A percentile compares a stretch with the other conserved stretches of the same genome.
phyloP scores from a whole-genome alignment of 2,888 invertebrate genomes.

The Eupithecia inturbata region DNA sequence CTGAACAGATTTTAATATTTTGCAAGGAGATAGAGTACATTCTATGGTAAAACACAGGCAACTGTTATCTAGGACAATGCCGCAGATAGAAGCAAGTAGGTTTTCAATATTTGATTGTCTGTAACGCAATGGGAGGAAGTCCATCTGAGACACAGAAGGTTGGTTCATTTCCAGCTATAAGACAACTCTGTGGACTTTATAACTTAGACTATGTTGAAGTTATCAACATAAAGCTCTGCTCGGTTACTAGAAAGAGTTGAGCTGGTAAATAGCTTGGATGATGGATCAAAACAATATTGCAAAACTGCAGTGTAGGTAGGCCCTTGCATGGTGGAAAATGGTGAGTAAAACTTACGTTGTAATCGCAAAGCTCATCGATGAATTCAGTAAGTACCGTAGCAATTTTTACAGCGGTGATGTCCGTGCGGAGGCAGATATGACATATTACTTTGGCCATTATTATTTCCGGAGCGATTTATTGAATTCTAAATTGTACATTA shows the following conservation, averaged over 20 bases:
- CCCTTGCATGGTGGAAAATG: not conserved
- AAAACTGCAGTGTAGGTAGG: not conserved
- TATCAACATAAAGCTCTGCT: not conserved
- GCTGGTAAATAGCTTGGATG: not conserved
- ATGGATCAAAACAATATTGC: not conserved
- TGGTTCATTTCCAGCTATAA: not conserved
- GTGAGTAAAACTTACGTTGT: not conserved
- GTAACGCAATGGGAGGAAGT: too few species aligned
- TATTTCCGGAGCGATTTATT: not conserved
- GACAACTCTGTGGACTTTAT: not conserved
- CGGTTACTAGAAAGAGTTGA: not conserved
- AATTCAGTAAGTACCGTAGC: not conserved
- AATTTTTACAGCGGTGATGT: not conserved
- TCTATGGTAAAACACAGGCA: too few species aligned
- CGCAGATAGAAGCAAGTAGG: too few species aligned
- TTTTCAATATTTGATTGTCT: too few species aligned
- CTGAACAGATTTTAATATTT: too few species aligned
- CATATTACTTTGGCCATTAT: not conserved
- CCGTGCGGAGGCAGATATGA: slow-evolving; percentile 4
- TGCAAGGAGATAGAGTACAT: too few species aligned
- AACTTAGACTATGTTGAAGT: not conserved
- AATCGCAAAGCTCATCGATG: not conserved
- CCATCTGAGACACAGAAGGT: not conserved
- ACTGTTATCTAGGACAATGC: too few species aligned
- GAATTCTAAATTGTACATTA: not conserved